Evolutionary conservation across 1,140 invertebrate species (phyloP).

Genomic region (Marisa cornuarietis): DNA sequence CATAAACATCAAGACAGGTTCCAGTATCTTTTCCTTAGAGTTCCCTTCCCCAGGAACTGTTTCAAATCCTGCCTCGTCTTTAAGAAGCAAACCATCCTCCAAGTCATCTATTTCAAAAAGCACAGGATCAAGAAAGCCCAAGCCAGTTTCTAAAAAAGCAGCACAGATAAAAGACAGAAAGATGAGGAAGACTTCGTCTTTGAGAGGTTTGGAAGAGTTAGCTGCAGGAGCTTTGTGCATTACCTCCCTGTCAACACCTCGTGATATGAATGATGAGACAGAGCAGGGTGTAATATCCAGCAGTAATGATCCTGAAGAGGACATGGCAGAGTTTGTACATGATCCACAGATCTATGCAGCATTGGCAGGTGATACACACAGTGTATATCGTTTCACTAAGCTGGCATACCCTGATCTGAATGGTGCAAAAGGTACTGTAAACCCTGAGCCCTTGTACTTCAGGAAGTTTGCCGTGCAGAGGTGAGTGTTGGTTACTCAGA

Average conservation of each 20-base stretch:
- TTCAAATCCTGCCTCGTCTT: background rate
- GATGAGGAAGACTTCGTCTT: constrained; percentile 28
- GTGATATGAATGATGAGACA: constrained; percentile 32
- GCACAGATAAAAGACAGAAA: constrained; percentile 39
- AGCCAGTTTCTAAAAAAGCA: constrained; percentile 38
- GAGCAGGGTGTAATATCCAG: constrained; percentile 32
- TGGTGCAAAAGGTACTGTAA: constrained; percentile 44
- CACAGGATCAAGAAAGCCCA: constrained; percentile 35
- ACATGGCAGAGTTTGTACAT: constrained; percentile 40
- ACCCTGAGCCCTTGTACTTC: constrained; percentile 52
- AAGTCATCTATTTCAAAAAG: constrained; percentile 29
- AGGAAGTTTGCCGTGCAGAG: constrained; percentile 64
- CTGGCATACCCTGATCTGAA: constrained; percentile 63
- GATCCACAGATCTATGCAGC: constrained; percentile 48
- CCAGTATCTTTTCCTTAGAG: constrained; percentile 57
- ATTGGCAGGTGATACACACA: constrained; percentile 50
- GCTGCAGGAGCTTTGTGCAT: constrained; percentile 41
- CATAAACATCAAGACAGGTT: constrained; percentile 61
- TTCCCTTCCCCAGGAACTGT: constrained; percentile 27
- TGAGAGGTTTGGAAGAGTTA: constrained; percentile 21
- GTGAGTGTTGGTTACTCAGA: constrained; percentile 34
- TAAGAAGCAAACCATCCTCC: background rate
- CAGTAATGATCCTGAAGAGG: constrained; percentile 42
- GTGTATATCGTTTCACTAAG: constrained; percentile 61
- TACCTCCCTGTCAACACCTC: constrained; percentile 32